Percentiles rank a stretch among this genome's conserved stretches.
phyloP scores from a whole-genome alignment of 2,113 vertebrate species.

The Serilophus lunatus region DNA sequence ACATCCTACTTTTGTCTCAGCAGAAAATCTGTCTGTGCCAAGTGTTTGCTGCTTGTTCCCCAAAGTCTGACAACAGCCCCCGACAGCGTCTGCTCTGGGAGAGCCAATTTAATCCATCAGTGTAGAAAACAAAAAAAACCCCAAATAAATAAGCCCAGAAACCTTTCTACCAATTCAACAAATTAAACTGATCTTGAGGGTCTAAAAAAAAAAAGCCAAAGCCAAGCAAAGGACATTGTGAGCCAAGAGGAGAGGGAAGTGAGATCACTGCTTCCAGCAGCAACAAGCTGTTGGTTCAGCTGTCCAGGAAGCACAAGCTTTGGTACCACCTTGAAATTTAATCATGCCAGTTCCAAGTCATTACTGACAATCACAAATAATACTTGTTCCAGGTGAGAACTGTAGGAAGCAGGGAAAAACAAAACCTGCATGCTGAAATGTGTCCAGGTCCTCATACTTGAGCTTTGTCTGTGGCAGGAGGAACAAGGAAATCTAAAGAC shows the following conservation, averaged over 20 bases:
- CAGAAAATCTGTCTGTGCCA: neutral
- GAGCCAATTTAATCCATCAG: neutral
- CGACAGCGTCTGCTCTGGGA: neutral
- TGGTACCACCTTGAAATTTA: neutral
- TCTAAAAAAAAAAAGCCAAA: neutral
- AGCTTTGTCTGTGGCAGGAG: neutral
- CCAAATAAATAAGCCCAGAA: neutral
- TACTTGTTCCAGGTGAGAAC: neutral
- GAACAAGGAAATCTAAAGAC: neutral
- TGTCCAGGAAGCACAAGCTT: conserved; percentile 52
- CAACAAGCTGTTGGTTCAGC: conserved; percentile 64
- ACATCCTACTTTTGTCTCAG: neutral
- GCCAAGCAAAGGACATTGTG: neutral
- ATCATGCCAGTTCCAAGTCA: conserved; percentile 28
- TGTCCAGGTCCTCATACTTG: neutral
- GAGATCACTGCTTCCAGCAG: conserved; percentile 57
- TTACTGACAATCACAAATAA: conserved; percentile 12
- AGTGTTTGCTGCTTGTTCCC: neutral
- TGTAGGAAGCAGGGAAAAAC: neutral
- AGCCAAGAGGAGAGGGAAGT: conserved; percentile 50
- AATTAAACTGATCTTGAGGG: neutral
- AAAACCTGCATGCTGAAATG: neutral
- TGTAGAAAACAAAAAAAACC: neutral
- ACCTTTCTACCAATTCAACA: neutral
- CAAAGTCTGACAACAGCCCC: neutral